Evolutionary conservation across 2,888 invertebrate genomes (phyloP), one percentile per base, ranked within the genome.

Genomic region (Parapristionchus giblindavisi): DNA sequence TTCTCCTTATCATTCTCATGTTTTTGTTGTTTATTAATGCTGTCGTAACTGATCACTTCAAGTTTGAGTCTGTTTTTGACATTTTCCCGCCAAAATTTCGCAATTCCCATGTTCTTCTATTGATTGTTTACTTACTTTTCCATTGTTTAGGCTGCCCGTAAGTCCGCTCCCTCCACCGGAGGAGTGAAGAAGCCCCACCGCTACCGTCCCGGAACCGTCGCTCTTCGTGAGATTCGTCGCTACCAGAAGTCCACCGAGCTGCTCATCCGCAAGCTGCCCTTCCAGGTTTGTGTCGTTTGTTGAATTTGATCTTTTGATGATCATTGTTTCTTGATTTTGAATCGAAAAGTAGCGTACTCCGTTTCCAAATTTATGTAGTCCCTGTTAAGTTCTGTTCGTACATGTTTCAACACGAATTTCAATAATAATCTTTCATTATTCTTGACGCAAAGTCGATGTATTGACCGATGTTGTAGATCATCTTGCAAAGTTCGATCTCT

Each of bases 201-300:
- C 91, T 95, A 95, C 90, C 93, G 92, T 89, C 95, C 96, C 79
- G 96, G 96, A 91, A 96, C 96, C 40, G 96, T 96, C 78, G 96
- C 96, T 80, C 93, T 96, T 87, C 92, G 95, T 91, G 96, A 96
- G 92, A 96, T 96, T 89, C 92, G 96, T 91, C 93, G 95, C 90
- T 96, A 96, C 90, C 96, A 96, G 90, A 96, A 96, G 89, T 94
- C 94, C 0, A 96, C 96, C 5, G 96, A 96, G 90, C 82, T 83
- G 43, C 83, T 83, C 76, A 83, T 83, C 80, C 83, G 83, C 81
- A 83, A 83, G 78, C 81, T 83, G 6, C 83, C 83, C 38, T 75
- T 68, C 78, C 79, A 77, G 75, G 70, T 75, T n/a, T n/a, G 14
- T 21, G n/a, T n/a, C n/a, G n/a, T n/a, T n/a, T n/a, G 21, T 52